Evolutionary conservation across 2,113 vertebrate genomes (phyloP), one percentile per base, ranked within the genome.

Genomic region (Natator depressus): DNA sequence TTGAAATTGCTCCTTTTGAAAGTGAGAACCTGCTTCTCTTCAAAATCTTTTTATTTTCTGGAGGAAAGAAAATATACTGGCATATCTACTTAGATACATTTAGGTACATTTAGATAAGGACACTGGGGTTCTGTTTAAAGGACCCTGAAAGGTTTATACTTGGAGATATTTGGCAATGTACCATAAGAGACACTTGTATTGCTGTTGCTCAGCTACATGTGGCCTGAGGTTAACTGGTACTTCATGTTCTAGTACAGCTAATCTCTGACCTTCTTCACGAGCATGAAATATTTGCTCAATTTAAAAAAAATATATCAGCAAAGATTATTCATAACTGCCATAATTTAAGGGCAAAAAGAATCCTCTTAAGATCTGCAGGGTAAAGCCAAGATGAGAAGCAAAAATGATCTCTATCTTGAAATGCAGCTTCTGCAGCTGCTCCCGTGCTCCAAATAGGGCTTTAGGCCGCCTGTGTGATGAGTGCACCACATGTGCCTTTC

Each of bases 351-450:
- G 79, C 79, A 93, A 94, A 87, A 92, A 88, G 83, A 89, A 94
- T 92, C 80, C 88, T 88, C 92, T 93, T 96, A 91, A 95, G 72
- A 95, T 69, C 92, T 93, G 80, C 81, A 92, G 89, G 92, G 79
- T 81, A 69, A 89, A 94, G 96, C 90, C 90, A n/a, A 93, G 94
- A 95, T 93, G 16, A 90, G 86, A 59, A 95, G 91, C 50, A 95
- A 62, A 89, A 96, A 94, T 93, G 0, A 59, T 90, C 85, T 51
- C 20, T 38, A 87, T 93, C 46, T 85, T 90, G 57, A 97, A 96
- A 93, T 87, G 69, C 89, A 95, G 78, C 90, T 93, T 94, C 78
- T 47, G 38, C 89, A 49, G 29, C 85, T 1, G 0, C 72, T 95
- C 90, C 94, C 94, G 88, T 85, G 81, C 85, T 92, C 50, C 50